Base-by-base conservation (phyloP, 2,888 invertebrate species). In the Zelleria hepariella region DNA sequence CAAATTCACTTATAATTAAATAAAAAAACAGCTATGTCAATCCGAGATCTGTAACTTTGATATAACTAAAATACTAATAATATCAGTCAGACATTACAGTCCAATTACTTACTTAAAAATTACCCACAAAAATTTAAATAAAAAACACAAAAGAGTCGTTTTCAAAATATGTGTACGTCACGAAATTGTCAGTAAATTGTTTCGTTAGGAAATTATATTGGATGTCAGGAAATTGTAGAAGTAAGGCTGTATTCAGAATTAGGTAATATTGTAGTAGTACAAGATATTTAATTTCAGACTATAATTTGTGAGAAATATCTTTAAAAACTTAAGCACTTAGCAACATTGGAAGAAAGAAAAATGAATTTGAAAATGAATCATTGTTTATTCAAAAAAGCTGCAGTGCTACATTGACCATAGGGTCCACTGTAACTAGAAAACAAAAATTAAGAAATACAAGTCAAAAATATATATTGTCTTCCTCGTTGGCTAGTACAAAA, bases 131-230 rank as follows among this genome's bases (percentile, higher is more conserved):
- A n/a, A n/a, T n/a, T n/a, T n/a, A n/a, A n/a, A n/a, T n/a, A n/a
- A n/a, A n/a, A n/a, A n/a, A n/a, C n/a, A n/a, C n/a, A n/a, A n/a
- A n/a, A n/a, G 61, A 57, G 61, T 61, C 57, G 15, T 59, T 59
- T 61, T 59, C 61, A 62, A 60, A 61, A 60, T 57, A 61, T 58
- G 32, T 59, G 62, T 62, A 64, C 61, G 61, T 61, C 62, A 64
- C 62, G 60, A 64, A 64, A 63, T 62, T 62, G 59, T 59, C 58
- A 62, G 59, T 60, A 63, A 63, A 63, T 59, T 62, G 63, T 63
- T 62, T 61, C 60, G 63, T 62, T 49, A 58, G 51, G 58, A 58
- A 58, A 52, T 21, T 21, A 5, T 21, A 52, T 21, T 52, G 21
- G 21, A 58, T 58, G 51, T 26, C 61, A 64, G 59, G 62, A 64